Percentiles rank a stretch among this genome's conserved stretches.
phyloP scores from a whole-genome alignment of 2,888 invertebrate species.

The Gisinianus flammeolus region DNA sequence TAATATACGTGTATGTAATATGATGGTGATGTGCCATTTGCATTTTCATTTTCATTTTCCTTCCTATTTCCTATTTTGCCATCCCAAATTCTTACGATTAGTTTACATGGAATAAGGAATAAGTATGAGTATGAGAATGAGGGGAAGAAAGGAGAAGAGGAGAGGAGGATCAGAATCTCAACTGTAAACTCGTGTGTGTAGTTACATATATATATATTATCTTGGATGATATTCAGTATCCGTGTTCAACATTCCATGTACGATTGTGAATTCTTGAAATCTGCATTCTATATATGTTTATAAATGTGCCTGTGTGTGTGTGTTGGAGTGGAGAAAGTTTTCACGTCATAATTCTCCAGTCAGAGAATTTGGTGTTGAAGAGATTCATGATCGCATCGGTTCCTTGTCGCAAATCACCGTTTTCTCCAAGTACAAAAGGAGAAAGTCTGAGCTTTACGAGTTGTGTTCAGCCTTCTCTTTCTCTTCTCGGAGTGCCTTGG shows the following conservation, averaged over 20 bases:
- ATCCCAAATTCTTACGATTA: background rate
- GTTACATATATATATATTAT: no score
- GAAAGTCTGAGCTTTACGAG: background rate
- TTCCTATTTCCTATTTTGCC: background rate
- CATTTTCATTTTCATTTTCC: background rate
- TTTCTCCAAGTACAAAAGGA: background rate
- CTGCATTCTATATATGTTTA: background rate
- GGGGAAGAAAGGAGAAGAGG: background rate
- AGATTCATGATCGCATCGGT: constrained; percentile 32
- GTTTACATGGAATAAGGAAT: background rate
- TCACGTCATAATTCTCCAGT: constrained; percentile 24
- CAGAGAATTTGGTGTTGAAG: background rate
- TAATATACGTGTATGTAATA: background rate
- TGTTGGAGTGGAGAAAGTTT: background rate
- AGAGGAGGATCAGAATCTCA: no score
- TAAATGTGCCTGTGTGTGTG: background rate
- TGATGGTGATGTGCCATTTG: background rate
- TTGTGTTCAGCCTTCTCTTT: background rate
- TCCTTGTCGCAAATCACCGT: constrained; percentile 28
- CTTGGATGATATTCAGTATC: no score
- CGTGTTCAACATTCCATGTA: no score
- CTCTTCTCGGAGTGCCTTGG: background rate
- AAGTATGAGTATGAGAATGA: background rate
- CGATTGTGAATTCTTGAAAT: background rate
- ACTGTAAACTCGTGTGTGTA: no score